A percentile compares a stretch with the other conserved stretches of the same genome.
phyloP scores from a whole-genome alignment of 2,113 vertebrate species.

The Toxostoma redivivum region DNA sequence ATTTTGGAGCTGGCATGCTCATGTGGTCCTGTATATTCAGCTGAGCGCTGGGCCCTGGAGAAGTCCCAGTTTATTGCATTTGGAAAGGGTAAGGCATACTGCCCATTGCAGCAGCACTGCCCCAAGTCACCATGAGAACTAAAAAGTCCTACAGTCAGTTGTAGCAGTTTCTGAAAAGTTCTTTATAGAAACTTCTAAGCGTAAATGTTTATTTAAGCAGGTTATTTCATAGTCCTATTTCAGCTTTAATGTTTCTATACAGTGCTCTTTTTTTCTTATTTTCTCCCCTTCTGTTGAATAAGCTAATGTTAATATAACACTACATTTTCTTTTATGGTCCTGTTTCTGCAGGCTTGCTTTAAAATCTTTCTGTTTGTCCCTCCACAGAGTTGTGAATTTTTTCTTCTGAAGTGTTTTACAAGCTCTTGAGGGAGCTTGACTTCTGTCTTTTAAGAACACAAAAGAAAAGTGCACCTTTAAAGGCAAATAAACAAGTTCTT shows the following conservation, averaged over 20 bases:
- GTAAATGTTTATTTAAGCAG: background rate
- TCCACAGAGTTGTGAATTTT: background rate
- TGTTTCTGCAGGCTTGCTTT: background rate
- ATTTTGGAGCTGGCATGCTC: background rate
- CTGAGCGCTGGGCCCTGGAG: background rate
- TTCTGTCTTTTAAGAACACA: background rate
- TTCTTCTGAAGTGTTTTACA: background rate
- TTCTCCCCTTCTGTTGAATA: background rate
- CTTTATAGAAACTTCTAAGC: background rate
- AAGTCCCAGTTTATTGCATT: background rate
- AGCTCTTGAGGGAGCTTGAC: background rate
- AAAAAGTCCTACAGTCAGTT: background rate
- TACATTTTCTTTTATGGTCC: background rate
- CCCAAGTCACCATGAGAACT: background rate
- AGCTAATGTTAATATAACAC: background rate
- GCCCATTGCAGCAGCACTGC: background rate
- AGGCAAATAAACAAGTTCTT: background rate
- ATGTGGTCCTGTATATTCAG: background rate
- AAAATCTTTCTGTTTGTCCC: background rate
- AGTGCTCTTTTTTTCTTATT: background rate
- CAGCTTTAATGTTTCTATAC: background rate
- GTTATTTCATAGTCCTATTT: background rate
- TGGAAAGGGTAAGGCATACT: background rate
- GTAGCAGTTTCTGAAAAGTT: background rate
- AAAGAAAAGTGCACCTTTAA: background rate